Base-by-base conservation (phyloP, 1,140 invertebrate species). In the Leptonema lineaticorne region DNA sequence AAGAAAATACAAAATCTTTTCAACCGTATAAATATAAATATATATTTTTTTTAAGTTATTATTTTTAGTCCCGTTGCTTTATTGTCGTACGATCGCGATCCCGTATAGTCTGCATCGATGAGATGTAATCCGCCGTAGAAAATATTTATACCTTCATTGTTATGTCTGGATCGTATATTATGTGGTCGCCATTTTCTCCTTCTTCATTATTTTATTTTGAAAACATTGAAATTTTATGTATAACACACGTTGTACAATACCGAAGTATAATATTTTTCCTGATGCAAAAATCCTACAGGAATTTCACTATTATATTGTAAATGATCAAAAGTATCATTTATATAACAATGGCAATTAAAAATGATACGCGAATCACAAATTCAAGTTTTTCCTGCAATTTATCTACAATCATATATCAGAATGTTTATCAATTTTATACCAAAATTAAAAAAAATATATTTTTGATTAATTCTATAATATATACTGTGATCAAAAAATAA, bases 131-230 rank as follows among this genome's bases (percentile, higher is more conserved):
- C 50, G 20, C 50, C 50, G 50, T 20, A 11, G 50, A 53, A 53
- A 53, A 53, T 53, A 53, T 53, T 53, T 53, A 53, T 53, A 26
- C 50, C 22, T 24, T 53, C 50, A 53, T 53, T 53, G 50, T 53
- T 20, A 53, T 53, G 50, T 53, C 50, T n/a, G 18, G 22, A 7
- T 53, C 50, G 50, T 53, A 53, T 53, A 53, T 53, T 53, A 53
- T 53, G 11, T 4, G 22, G 9, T 20, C 8, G 50, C 18, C 4
- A 22, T 22, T 48, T 53, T 24, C 50, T 22, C 50, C 22, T n/a
- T n/a, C n/a, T n/a, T n/a, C n/a, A n/a, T n/a, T n/a, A n/a, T 22
- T 4, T 9, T 11, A 53, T 53, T 53, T 53, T 53, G 24, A 53
- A 26, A 11, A 11, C 20, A 22, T 53, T 26, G 50, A 53, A 53